phyloP scores from a whole-genome alignment of 2,797 vertebrate species.

The Delichon dasypus region DNA sequence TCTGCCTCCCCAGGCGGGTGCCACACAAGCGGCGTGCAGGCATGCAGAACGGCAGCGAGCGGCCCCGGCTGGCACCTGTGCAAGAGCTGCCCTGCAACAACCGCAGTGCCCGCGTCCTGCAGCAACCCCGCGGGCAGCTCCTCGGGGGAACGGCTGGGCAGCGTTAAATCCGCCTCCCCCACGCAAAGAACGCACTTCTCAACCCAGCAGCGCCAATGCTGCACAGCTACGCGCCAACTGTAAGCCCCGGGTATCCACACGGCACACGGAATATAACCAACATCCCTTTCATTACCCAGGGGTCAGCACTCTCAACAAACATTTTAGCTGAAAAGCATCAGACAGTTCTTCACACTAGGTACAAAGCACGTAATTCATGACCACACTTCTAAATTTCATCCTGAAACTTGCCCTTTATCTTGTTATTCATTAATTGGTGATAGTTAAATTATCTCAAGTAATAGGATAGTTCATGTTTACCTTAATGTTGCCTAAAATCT shows the following conservation, averaged over 20 bases:
- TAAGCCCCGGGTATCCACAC: background rate
- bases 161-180: background rate
- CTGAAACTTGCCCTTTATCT: background rate
- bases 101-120: fast-evolving
- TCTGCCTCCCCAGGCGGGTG: background rate
- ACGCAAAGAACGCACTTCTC: background rate
- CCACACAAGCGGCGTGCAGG: background rate
- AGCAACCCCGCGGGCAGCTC: fast-evolving
- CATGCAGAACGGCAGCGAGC: fast-evolving
- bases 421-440: background rate
- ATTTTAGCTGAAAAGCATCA: background rate
- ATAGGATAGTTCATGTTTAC: background rate
- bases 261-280: background rate
- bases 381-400: background rate
- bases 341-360: background rate
- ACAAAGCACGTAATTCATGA: background rate
- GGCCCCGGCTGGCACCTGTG: background rate
- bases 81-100: background rate
- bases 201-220: background rate
- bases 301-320: background rate
- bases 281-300: background rate
- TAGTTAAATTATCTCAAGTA: background rate
- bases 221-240: background rate
- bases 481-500: background rate
- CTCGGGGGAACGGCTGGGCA: background rate